phyloP scores from a whole-genome alignment of 2,888 invertebrate species.

The Boloria selene region DNA sequence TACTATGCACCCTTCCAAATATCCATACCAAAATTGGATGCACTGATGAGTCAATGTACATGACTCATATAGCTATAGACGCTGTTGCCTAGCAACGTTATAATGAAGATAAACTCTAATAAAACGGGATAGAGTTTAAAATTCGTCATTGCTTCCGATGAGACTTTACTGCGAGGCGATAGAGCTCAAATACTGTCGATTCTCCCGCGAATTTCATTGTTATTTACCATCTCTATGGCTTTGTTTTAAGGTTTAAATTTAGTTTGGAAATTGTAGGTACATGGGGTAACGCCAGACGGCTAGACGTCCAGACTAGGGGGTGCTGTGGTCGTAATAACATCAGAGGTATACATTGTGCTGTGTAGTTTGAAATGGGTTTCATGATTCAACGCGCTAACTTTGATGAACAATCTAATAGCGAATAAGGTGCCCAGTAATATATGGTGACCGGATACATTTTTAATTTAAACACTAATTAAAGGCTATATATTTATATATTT shows the following conservation, averaged over 20 bases:
- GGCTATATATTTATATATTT: no score
- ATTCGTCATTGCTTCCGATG: conserved; percentile 20
- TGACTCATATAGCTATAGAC: conserved; percentile 34
- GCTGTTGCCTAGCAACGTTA: conserved; percentile 37
- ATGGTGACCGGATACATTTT: conserved; percentile 17
- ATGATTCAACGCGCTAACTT: conserved; percentile 39
- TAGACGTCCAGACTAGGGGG: conserved; percentile 50
- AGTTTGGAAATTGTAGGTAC: conserved; percentile 31
- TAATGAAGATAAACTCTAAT: conserved; percentile 20
- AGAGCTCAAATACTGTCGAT: conserved; percentile 36
- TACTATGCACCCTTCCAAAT: conserved; percentile 35
- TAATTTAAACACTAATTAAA: not conserved
- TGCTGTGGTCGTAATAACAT: conserved; percentile 40
- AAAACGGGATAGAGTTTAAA: conserved; percentile 26
- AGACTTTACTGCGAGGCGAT: conserved; percentile 28
- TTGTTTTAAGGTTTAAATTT: conserved; percentile 33
- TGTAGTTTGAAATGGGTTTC: conserved; percentile 35
- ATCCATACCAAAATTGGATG: conserved; percentile 39
- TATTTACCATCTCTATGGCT: conserved; percentile 29
- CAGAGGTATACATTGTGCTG: conserved; percentile 33
- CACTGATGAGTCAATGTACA: conserved; percentile 37
- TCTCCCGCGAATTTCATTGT: conserved; percentile 35
- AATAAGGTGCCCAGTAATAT: conserved; percentile 25
- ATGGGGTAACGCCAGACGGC: conserved; percentile 48
- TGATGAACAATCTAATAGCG: conserved; percentile 37